Conservation (phyloP, 2,888 invertebrate genomes). For the Sinohyriopsis cumingii region DNA sequence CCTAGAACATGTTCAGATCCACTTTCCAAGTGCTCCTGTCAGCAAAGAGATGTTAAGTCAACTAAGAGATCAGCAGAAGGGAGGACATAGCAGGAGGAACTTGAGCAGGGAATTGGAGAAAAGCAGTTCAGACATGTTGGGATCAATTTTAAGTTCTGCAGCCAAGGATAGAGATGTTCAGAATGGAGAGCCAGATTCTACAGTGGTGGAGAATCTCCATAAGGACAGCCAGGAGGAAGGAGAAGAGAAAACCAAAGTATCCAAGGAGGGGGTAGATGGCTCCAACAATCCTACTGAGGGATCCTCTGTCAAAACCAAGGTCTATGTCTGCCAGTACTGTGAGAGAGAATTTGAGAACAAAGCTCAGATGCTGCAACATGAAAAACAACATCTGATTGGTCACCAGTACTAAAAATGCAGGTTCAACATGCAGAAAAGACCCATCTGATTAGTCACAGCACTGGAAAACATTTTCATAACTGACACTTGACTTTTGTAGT, state of each 20-base stretch:
- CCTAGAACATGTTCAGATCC: constrained; percentile 52
- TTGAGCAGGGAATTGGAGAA: constrained; percentile 2
- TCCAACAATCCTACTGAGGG: no score
- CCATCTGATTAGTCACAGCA: neutral
- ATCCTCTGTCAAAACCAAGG: constrained; percentile 40
- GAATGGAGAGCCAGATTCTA: constrained; percentile 43
- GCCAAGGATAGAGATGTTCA: constrained; percentile 4
- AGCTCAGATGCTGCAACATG: constrained; percentile 58
- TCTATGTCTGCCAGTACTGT: constrained; percentile 65
- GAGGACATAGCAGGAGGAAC: constrained; percentile 5
- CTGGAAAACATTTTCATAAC: neutral
- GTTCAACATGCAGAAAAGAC: neutral
- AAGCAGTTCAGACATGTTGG: constrained; percentile 18
- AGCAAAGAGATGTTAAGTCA: constrained; percentile 40
- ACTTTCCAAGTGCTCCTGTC: constrained; percentile 56
- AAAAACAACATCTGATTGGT: constrained; percentile 58
- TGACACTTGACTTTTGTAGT: no score
- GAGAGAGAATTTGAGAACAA: constrained; percentile 63
- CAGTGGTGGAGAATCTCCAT: constrained; percentile 24
- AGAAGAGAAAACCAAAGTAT: constrained; percentile 9
- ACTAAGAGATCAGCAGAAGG: constrained; percentile 6
- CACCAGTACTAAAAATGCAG: constrained; percentile 15
- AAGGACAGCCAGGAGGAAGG: constrained; percentile 9
- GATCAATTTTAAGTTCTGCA: neutral
- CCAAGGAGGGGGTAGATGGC: constrained; percentile 4